Conservation (phyloP, 2,797 vertebrate genomes). For the Clamator glandarius region DNA sequence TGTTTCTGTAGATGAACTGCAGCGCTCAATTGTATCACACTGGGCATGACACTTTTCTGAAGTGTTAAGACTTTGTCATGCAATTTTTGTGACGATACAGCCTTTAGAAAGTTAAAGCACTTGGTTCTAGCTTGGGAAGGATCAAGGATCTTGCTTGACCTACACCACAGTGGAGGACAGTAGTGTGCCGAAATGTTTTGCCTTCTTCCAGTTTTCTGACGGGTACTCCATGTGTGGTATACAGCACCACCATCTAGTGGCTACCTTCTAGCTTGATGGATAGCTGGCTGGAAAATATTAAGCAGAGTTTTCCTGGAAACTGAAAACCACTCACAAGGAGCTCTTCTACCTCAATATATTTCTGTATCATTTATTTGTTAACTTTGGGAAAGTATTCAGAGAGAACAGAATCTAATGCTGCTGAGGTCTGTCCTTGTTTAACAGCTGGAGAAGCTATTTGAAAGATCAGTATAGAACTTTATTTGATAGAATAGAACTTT, state of each 20-base stretch:
- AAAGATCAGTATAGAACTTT: neutral
- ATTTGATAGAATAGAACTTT: no score
- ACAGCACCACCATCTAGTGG: constrained; percentile 53
- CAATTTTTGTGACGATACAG: neutral
- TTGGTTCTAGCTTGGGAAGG: neutral
- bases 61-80: neutral
- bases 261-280: neutral
- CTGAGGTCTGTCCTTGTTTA: neutral
- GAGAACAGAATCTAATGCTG: neutral
- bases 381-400: neutral
- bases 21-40: neutral
- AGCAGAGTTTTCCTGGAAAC: neutral
- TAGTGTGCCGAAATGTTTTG: neutral
- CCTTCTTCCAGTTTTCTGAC: neutral
- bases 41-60: neutral
- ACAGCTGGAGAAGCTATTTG: neutral
- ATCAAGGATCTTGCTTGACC: neutral
- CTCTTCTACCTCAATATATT: neutral
- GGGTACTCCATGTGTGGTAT: neutral
- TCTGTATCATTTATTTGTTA: neutral
- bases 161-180: neutral
- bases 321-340: neutral
- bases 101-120: neutral
- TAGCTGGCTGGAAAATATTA: neutral
- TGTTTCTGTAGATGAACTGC: neutral